Percentiles rank a stretch among this genome's conserved stretches.
phyloP scores from a whole-genome alignment of 2,113 vertebrate species.

The Hystrix cristata region DNA sequence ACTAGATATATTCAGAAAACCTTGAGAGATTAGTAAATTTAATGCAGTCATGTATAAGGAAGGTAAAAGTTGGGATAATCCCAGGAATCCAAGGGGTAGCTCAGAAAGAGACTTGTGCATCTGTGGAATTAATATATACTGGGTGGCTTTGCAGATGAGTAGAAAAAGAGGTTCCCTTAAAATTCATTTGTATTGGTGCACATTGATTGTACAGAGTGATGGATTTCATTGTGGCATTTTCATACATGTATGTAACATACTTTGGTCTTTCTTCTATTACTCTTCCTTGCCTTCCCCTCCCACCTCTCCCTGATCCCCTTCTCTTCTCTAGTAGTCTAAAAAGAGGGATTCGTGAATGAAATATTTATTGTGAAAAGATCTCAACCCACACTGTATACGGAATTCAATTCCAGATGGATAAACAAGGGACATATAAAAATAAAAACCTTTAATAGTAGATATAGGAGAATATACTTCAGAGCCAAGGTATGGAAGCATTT shows the following conservation, averaged over 20 bases:
- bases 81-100: not conserved
- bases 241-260: not conserved
- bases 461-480: slow-evolving; percentile 17
- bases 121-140: not conserved
- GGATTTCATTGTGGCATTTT: not conserved
- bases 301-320: not conserved
- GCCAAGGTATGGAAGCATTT: not conserved
- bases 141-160: not conserved
- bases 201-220: not conserved
- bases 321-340: not conserved
- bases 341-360: not conserved
- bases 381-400: not conserved
- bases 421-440: not conserved
- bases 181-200: not conserved
- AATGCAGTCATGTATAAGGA: not conserved
- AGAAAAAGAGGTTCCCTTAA: not conserved
- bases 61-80: not conserved
- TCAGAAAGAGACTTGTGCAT: not conserved
- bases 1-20: not conserved
- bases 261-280: not conserved
- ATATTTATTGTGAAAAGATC: not conserved
- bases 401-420: slow-evolving; percentile 15
- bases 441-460: not conserved
- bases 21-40: not conserved
- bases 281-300: not conserved